phyloP scores from a whole-genome alignment of 2,797 vertebrate genomes.

The Pipistrellus kuhlii region DNA sequence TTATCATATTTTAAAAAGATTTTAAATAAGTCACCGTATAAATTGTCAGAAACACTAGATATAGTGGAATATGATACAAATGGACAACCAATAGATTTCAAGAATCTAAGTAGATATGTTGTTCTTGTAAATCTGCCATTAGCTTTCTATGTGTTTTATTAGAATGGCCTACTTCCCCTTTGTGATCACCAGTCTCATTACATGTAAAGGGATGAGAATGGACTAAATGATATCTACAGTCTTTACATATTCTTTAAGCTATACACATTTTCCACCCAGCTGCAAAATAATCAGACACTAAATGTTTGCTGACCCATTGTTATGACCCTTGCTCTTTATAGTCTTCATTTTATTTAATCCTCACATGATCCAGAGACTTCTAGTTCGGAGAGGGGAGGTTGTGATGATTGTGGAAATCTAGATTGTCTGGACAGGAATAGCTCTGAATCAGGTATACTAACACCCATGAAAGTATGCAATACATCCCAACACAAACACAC shows the following conservation, averaged over 20 bases:
- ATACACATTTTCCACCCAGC: neutral
- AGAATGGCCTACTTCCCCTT: neutral
- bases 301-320: neutral
- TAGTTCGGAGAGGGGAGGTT: neutral
- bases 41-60: neutral
- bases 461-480: neutral
- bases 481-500: neutral
- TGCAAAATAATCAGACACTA: neutral
- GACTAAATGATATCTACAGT: neutral
- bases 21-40: conserved; percentile 34
- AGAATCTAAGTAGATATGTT: neutral
- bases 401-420: neutral
- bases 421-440: neutral
- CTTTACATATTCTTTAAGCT: neutral
- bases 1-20: neutral
- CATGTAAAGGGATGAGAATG: neutral
- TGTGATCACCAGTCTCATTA: neutral
- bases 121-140: neutral
- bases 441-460: neutral
- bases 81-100: neutral
- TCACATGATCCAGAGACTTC: neutral
- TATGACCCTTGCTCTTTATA: neutral
- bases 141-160: neutral
- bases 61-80: neutral
- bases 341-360: neutral